Evolutionary conservation across 2,797 vertebrate genomes (phyloP).

Genomic region (Sebastes elongatus): DNA sequence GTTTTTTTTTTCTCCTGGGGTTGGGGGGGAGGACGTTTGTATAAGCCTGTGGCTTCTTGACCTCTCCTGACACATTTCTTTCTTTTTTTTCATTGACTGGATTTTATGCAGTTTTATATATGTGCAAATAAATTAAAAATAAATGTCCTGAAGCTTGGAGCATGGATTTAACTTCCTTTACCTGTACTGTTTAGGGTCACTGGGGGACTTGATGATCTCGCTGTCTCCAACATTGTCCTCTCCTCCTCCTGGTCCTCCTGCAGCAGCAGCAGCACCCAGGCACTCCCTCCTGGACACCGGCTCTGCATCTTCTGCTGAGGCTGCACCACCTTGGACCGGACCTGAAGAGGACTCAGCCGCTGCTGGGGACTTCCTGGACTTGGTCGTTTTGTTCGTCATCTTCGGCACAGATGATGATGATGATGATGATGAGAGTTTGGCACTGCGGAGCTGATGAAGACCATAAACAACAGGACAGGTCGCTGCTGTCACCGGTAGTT

Average conservation of each 20-base stretch:
- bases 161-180: conserved; percentile 55
- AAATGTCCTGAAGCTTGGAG: neutral
- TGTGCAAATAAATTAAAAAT: too few species aligned
- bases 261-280: conserved; percentile 7
- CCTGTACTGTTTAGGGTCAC: conserved; percentile 97
- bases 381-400: conserved; percentile 85
- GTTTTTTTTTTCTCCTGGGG: too few species aligned
- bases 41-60: too few species aligned
- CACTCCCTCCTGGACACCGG: conserved; percentile 35
- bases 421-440: conserved; percentile 38
- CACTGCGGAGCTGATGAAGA: conserved; percentile 30
- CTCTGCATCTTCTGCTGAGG: conserved; percentile 34
- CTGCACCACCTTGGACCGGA: conserved; percentile 37
- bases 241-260: conserved; percentile 41
- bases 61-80: too few species aligned
- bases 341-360: conserved; percentile 40
- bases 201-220: conserved; percentile 92
- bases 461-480: conserved; percentile 53
- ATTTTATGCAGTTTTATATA: too few species aligned
- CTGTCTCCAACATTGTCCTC: conserved; percentile 83
- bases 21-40: too few species aligned
- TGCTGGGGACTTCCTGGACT: conserved; percentile 69
- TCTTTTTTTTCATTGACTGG: too few species aligned
- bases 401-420: conserved; percentile 40
- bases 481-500: conserved; percentile 45